Percentiles rank a stretch among this genome's conserved stretches.
Conservation (phyloP, 2,797 vertebrate species). For the Chlorospingus flavigularis region DNA sequence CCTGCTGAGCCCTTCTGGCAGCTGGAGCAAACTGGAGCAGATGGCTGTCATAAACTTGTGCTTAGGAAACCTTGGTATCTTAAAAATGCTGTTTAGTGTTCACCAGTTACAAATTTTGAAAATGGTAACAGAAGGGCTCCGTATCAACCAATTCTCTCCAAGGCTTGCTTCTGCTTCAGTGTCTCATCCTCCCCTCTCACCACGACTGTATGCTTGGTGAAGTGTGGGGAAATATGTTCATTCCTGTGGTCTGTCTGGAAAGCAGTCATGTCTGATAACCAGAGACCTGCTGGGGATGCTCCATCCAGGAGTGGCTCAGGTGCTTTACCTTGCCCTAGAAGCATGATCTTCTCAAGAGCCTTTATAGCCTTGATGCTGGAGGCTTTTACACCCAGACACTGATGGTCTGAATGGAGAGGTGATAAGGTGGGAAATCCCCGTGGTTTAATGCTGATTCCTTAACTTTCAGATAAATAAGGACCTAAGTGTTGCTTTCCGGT, state of each 20-base stretch:
- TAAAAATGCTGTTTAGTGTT: background rate
- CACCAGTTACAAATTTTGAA: background rate
- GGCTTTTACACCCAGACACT: background rate
- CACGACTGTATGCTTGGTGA: background rate
- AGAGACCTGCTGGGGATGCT: background rate
- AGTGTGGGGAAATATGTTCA: background rate
- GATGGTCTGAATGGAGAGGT: background rate
- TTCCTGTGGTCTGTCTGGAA: background rate
- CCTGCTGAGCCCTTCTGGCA: background rate
- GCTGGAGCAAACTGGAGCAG: background rate
- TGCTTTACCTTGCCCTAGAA: background rate
- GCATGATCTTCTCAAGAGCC: background rate
- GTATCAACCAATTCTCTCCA: background rate
- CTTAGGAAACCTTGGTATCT: background rate
- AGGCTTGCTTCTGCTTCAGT: background rate
- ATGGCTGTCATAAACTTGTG: background rate
- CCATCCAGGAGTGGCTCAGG: background rate
- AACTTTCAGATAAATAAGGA: background rate
- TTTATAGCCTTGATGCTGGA: background rate
- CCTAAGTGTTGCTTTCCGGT: background rate
- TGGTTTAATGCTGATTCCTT: background rate
- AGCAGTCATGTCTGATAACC: background rate
- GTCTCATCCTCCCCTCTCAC: background rate
- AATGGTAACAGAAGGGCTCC: background rate
- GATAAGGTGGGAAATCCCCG: background rate